Evolutionary conservation across 1,140 invertebrate genomes (phyloP).

Genomic region (Augochlora pura): DNA sequence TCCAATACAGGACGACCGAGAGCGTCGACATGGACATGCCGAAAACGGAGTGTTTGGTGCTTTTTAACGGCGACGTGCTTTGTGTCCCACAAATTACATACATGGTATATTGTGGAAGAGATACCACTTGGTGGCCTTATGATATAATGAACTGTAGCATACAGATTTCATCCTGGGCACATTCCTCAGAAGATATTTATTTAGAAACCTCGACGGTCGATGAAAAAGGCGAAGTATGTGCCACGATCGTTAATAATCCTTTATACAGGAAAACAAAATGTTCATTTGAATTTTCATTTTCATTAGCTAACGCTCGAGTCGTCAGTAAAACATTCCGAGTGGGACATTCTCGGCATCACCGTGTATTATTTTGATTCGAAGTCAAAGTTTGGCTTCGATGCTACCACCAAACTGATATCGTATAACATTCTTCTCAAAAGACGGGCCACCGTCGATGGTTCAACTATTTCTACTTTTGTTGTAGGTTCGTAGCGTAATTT

Average conservation of each 20-base stretch:
- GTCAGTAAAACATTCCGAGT: slow-evolving; percentile 69
- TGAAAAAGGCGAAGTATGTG: background rate
- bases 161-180: slow-evolving; percentile 78
- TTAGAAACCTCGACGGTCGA: background rate
- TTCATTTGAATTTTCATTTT: background rate
- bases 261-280: background rate
- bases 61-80: slow-evolving; percentile 53
- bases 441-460: slow-evolving; percentile 62
- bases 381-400: slow-evolving; percentile 62
- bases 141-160: slow-evolving; percentile 72
- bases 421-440: slow-evolving; percentile 75
- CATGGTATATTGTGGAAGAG: slow-evolving; percentile 55
- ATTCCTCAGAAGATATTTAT: slow-evolving; percentile 81
- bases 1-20: slow-evolving; percentile 49
- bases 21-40: slow-evolving; percentile 38
- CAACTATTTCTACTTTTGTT: slow-evolving; percentile 70
- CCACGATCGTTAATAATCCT: background rate
- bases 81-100: slow-evolving; percentile 59
- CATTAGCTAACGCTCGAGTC: background rate
- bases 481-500: slow-evolving; percentile 70
- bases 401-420: slow-evolving; percentile 72
- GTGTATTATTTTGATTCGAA: slow-evolving; percentile 21
- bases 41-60: slow-evolving; percentile 46
- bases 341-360: slow-evolving; percentile 70
- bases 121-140: slow-evolving; percentile 74